phyloP scores from a whole-genome alignment of 2,113 vertebrate species.

The Corvus hawaiiensis region DNA sequence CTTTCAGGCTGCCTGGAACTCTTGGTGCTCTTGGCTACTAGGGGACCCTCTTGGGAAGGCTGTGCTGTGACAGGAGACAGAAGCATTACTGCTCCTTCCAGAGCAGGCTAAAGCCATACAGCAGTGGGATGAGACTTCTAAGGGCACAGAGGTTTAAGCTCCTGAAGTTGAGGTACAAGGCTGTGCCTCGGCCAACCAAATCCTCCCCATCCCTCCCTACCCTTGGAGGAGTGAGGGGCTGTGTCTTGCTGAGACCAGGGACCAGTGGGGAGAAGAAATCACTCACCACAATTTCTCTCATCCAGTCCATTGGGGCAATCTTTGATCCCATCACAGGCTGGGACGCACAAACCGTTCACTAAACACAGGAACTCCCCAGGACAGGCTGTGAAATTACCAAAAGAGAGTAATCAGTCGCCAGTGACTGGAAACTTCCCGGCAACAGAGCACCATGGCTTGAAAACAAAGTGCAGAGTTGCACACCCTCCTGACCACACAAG shows the following conservation, averaged over 20 bases:
- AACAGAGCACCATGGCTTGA: background rate
- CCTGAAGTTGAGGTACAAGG: background rate
- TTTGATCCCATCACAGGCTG: slow-evolving; percentile 86
- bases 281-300: slow-evolving; percentile 90
- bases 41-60: background rate
- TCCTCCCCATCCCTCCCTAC: background rate
- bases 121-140: background rate
- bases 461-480: background rate
- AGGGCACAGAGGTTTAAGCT: background rate
- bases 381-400: slow-evolving; percentile 76
- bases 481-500: background rate
- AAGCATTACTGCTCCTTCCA: background rate
- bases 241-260: background rate
- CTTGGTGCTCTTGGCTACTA: background rate
- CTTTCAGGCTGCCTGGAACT: background rate
- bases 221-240: background rate
- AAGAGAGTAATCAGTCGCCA: background rate
- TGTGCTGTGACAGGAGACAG: background rate
- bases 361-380: slow-evolving; percentile 86
- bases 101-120: background rate
- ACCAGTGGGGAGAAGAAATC: accelerated
- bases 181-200: background rate
- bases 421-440: background rate
- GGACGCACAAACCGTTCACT: slow-evolving; percentile 85
- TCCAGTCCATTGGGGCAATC: slow-evolving; percentile 90